Evolutionary conservation across 2,888 invertebrate genomes (phyloP).

Genomic region (Scelioninae gen. 2): DNA sequence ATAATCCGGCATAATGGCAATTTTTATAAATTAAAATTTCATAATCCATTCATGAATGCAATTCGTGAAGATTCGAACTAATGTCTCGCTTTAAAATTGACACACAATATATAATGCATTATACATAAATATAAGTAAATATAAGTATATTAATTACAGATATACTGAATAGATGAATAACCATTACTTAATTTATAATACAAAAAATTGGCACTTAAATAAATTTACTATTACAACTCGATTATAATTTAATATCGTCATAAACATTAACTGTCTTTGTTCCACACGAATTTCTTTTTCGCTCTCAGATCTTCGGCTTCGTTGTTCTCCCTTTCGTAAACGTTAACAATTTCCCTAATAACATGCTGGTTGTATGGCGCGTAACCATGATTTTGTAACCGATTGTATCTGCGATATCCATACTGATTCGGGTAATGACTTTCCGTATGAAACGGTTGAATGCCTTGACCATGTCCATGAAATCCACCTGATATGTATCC

Average conservation of each 20-base stretch:
- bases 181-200: too few relatives aligned
- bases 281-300: constrained; percentile 70
- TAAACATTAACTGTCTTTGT: constrained; percentile 59
- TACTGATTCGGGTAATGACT: constrained; percentile 37
- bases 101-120: too few relatives aligned
- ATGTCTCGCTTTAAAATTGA: too few relatives aligned
- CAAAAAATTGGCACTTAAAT: too few relatives aligned
- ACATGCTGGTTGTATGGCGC: constrained; percentile 62
- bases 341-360: constrained; percentile 72
- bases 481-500: constrained; percentile 45
- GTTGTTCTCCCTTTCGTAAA: constrained; percentile 66
- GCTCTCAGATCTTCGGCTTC: constrained; percentile 58
- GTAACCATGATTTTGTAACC: constrained; percentile 45
- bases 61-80: too few relatives aligned
- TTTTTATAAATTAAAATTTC: too few relatives aligned
- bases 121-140: too few relatives aligned
- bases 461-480: constrained; percentile 49
- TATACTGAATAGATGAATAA: too few relatives aligned
- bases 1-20: too few relatives aligned
- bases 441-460: constrained; percentile 36
- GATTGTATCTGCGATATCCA: constrained; percentile 58
- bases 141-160: too few relatives aligned
- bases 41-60: too few relatives aligned
- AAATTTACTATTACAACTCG: too few relatives aligned
- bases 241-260: not conserved